Percentiles rank a stretch among this genome's conserved stretches.
phyloP scores from a whole-genome alignment of 2,113 vertebrate species.

The Coryphaenoides rupestris region DNA sequence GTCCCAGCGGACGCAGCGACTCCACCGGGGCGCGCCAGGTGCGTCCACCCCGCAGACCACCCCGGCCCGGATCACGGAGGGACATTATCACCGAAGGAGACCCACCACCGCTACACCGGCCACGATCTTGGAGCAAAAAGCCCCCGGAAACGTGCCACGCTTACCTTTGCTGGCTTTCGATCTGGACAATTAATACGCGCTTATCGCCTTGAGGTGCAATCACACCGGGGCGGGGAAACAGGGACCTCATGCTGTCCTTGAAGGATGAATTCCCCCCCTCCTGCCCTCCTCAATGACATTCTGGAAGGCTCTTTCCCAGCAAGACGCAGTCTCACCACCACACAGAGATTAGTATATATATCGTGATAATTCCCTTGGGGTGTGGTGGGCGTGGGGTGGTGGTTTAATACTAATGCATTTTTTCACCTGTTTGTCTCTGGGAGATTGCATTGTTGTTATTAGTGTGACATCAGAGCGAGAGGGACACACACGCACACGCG shows the following conservation, averaged over 20 bases:
- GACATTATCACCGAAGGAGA: constrained; percentile 42
- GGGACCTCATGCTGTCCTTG: constrained; percentile 29
- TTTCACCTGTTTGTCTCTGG: constrained; percentile 66
- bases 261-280: constrained; percentile 8
- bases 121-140: constrained; percentile 22
- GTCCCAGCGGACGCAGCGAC: too few species aligned
- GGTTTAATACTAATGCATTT: constrained; percentile 72
- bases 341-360: constrained; percentile 62
- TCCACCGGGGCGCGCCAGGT: too few species aligned
- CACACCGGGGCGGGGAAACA: too few species aligned
- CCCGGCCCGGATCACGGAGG: too few species aligned
- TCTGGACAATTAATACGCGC: neutral
- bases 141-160: neutral
- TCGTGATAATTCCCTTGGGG: constrained; percentile 72
- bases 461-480: constrained; percentile 55
- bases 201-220: neutral
- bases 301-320: constrained; percentile 24
- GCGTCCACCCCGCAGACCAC: too few species aligned
- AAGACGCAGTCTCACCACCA: constrained; percentile 36
- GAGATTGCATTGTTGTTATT: constrained; percentile 73
- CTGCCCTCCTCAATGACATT: neutral
- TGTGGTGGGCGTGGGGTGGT: too few species aligned
- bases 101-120: neutral
- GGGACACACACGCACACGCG: too few species aligned
- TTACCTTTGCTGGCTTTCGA: neutral